Percentiles rank a stretch among this genome's conserved stretches.
Evolutionary conservation across 2,113 vertebrate species (phyloP).

Genomic region (Petrocephalus zakoni): DNA sequence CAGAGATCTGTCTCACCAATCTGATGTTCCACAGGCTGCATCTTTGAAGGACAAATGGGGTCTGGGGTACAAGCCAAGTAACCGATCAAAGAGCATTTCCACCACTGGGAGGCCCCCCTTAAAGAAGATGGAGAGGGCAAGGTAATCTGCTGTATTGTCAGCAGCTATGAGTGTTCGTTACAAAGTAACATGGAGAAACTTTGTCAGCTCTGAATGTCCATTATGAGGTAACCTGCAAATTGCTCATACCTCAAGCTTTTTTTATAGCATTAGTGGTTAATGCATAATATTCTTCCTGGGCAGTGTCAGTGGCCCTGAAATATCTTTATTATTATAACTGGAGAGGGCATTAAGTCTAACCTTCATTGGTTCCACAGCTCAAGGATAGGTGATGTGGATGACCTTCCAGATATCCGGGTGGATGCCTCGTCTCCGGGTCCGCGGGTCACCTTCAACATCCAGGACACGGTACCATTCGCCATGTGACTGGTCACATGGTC

Average conservation of each 20-base stretch:
- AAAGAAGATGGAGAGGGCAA: conserved; percentile 86
- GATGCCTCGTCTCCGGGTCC: conserved; percentile 86
- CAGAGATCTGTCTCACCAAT: background rate
- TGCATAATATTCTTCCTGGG: no score
- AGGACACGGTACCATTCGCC: conserved; percentile 79
- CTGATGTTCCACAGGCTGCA: conserved; percentile 70
- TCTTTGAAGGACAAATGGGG: conserved; percentile 98
- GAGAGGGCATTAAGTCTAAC: background rate
- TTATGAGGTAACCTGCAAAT: background rate
- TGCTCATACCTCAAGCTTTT: no score
- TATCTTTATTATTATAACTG: no score
- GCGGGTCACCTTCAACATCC: conserved; percentile 93
- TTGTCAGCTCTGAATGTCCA: no score
- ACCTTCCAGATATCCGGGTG: conserved; percentile 81
- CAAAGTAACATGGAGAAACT: background rate
- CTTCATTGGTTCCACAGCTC: conserved; percentile 54
- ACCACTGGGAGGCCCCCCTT: conserved; percentile 80
- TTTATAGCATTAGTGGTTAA: background rate
- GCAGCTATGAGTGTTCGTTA: background rate
- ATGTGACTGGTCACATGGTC: background rate
- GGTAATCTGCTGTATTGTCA: conserved; percentile 54
- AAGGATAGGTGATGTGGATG: conserved; percentile 79
- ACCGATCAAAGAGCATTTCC: conserved; percentile 89
- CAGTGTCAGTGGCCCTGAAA: no score
- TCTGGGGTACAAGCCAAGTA: conserved; percentile 96